phyloP scores from a whole-genome alignment of 35 echinoderm and acorn worm genomes.

The Nesometra sesokonis region DNA sequence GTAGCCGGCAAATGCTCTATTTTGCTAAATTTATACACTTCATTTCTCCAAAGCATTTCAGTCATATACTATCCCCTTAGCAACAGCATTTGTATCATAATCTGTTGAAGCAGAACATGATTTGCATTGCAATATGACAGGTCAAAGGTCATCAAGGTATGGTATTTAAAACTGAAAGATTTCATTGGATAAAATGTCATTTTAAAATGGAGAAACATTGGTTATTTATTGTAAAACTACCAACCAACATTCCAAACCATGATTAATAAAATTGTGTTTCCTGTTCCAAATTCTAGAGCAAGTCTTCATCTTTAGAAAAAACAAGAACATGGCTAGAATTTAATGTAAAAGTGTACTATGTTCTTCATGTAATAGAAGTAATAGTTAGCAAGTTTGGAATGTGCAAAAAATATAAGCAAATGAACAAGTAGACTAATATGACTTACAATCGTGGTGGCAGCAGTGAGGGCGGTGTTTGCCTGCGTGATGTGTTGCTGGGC shows the following conservation, averaged over 20 bases:
- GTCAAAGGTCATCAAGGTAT: not conserved
- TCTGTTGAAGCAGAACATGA: not conserved
- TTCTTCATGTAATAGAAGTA: no score
- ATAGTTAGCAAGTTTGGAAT: not conserved
- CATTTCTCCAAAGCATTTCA: not conserved
- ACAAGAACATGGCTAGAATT: no score
- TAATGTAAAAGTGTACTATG: no score
- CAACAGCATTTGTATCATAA: not conserved
- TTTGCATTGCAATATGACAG: not conserved
- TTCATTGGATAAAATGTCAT: no score
- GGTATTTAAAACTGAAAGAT: no score
- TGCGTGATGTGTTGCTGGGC: constrained; percentile 60
- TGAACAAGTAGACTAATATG: not conserved
- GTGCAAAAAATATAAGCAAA: constrained; percentile 2
- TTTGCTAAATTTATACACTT: not conserved
- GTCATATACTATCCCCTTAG: not conserved
- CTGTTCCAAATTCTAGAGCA: no score
- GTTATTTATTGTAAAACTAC: not conserved
- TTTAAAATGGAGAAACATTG: no score
- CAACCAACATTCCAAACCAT: not conserved
- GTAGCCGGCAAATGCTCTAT: not conserved
- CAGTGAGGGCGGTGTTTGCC: constrained; percentile 42
- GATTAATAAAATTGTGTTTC: no score
- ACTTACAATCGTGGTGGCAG: constrained; percentile 29
- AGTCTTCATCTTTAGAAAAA: no score